Conservation (phyloP, 2,797 vertebrate species). For the Taenioides sp. region DNA sequence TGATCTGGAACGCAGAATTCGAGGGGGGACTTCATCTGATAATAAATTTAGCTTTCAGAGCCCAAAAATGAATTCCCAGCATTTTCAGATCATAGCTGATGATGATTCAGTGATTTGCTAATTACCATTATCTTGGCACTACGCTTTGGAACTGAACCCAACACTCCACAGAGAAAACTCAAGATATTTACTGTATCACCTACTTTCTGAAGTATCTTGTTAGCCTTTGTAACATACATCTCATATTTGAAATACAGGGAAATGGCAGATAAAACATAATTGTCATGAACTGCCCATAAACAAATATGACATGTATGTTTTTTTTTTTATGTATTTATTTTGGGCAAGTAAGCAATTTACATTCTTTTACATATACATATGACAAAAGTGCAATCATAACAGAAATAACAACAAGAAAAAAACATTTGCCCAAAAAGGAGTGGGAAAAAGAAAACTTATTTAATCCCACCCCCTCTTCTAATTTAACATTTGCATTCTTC, state of each 20-base stretch:
- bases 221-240: background rate
- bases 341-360: too few relatives aligned
- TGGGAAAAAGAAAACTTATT: too few relatives aligned
- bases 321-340: too few relatives aligned
- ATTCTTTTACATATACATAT: too few relatives aligned
- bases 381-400: too few relatives aligned
- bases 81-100: conserved; percentile 32
- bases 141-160: conserved; percentile 29
- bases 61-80: conserved; percentile 43
- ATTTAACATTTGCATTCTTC: too few relatives aligned
- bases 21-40: conserved; percentile 30
- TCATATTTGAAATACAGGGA: conserved; percentile 6
- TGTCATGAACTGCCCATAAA: background rate
- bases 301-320: background rate
- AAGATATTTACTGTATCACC: conserved; percentile 20
- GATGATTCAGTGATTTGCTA: conserved; percentile 37
- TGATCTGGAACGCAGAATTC: conserved; percentile 49
- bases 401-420: too few relatives aligned
- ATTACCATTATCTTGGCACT: conserved; percentile 36
- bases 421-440: too few relatives aligned
- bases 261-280: background rate
- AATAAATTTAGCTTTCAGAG: conserved; percentile 38
- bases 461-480: too few relatives aligned
- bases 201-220: conserved; percentile 17
- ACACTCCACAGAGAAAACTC: conserved; percentile 19